Evolutionary conservation across 2,113 vertebrate species (phyloP).

Genomic region (Stegostoma tigrinum): DNA sequence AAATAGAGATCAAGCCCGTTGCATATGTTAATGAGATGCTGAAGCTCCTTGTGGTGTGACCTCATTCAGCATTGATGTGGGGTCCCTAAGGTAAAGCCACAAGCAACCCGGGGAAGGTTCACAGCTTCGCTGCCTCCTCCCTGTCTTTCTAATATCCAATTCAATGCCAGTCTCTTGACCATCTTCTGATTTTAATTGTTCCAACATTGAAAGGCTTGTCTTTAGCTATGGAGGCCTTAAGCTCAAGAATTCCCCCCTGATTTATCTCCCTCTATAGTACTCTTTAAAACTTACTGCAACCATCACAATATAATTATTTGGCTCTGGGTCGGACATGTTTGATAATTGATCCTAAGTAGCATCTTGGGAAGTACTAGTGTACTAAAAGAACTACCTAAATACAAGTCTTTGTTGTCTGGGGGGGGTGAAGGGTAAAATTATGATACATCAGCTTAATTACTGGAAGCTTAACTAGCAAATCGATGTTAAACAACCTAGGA

Average conservation of each 20-base stretch:
- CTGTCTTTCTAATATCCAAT: not conserved
- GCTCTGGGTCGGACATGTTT: not conserved
- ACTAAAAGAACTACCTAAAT: not conserved
- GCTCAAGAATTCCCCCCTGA: not conserved
- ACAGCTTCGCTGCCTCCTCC: not conserved
- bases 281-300: not conserved
- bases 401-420: not conserved
- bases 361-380: not conserved
- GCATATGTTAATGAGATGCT: not conserved
- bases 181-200: not conserved
- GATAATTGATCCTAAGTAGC: not conserved
- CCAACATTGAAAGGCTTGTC: not conserved
- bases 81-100: not conserved
- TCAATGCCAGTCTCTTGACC: not conserved
- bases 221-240: not conserved
- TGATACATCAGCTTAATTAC: not conserved
- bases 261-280: too few relatives aligned
- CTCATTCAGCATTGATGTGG: not conserved
- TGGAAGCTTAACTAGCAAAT: not conserved
- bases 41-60: not conserved
- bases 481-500: not conserved
- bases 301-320: too few relatives aligned
- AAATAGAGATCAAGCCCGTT: not conserved
- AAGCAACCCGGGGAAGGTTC: not conserved
- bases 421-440: not conserved